These are phyloP conservation scores for Balearica regulorum DNA, from an alignment of 2,797 vertebrate genomes.

Conservation along the genomic window DNA sequence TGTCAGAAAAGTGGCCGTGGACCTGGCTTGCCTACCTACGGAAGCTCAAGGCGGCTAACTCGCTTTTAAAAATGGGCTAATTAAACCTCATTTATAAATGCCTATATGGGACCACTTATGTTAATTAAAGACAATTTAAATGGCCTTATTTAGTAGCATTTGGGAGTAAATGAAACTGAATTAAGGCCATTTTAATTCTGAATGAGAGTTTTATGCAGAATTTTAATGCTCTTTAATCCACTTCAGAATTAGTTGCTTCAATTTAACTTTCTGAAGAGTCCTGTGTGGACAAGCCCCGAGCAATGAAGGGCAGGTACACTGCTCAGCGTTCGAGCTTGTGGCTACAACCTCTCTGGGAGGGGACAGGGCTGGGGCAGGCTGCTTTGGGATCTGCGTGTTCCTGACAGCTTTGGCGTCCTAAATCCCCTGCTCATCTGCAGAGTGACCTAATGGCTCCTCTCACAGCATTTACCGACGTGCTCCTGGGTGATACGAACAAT, in stretches of 20 bases:
- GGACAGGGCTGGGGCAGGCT: neutral
- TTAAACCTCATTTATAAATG: constrained; percentile 16
- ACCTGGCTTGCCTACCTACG: neutral
- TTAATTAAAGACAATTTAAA: constrained; percentile 43
- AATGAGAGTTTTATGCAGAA: constrained; percentile 14
- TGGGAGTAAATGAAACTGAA: constrained; percentile 30
- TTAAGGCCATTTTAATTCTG: constrained; percentile 2
- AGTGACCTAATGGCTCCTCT: neutral
- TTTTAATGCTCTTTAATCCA: neutral
- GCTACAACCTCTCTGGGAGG: neutral
- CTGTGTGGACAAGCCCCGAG: neutral
- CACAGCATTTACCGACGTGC: neutral
- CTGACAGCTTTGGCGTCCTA: neutral
- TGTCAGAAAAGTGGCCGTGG: neutral
- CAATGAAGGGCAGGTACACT: neutral
- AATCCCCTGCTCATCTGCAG: neutral
- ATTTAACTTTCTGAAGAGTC: neutral
- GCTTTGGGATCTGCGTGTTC: neutral
- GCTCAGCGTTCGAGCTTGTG: neutral
- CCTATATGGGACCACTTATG: constrained; percentile 16
- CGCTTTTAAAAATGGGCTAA: neutral
- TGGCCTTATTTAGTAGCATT: constrained; percentile 6
- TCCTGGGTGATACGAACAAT: neutral
- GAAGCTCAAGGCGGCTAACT: neutral
- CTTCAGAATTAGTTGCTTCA: neutral